Base-by-base conservation (phyloP, 1,140 invertebrate genomes). In the Tetragonula clypearis region DNA sequence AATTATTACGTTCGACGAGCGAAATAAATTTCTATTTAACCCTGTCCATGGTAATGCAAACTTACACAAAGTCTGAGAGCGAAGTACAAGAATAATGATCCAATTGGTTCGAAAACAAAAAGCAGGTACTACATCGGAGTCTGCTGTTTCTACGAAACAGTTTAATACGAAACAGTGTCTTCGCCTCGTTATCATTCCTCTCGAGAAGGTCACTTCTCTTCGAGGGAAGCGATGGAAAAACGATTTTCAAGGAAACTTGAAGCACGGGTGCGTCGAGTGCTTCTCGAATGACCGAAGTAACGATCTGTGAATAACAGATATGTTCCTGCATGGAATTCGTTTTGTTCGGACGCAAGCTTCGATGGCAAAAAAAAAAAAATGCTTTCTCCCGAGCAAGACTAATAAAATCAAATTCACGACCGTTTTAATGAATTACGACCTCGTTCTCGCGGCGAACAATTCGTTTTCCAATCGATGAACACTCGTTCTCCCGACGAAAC, bases 401-500 rank as follows among this genome's bases (percentile, higher is more conserved):
- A 77, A 8, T 49, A 49, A 49, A 49, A 69, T 73, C 30, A 30
- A 56, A 68, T 76, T 49, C 26, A 2, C 41, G 19, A 62, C n/a
- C 4, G 62, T 82, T 76, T 76, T 77, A 69, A 77, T 11, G 60
- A 82, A 77, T 15, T 41, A n/a, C 11, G 12, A 55, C 21, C 62
- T 14, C 30, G n/a, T 53, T 26, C 62, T 35, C 58, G 1, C 15
- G 30, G 8, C 23, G 65, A 55, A n/a, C 30, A 23, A 84, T 88
- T 68, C 81, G 84, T 88, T 86, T 88, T 60, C 41, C 41, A 49
- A 49, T 49, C 87, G 66, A 62, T 55, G 55, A 68, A 84, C 81
- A 30, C 81, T 83, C 41, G 72, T 86, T 81, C 35, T 81, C 55
- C 76, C 78, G 86, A 88, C 87, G 19, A 84, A 88, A 84, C 66